Base-by-base conservation (phyloP, 2,113 vertebrate genomes). In the Elephas maximus region DNA sequence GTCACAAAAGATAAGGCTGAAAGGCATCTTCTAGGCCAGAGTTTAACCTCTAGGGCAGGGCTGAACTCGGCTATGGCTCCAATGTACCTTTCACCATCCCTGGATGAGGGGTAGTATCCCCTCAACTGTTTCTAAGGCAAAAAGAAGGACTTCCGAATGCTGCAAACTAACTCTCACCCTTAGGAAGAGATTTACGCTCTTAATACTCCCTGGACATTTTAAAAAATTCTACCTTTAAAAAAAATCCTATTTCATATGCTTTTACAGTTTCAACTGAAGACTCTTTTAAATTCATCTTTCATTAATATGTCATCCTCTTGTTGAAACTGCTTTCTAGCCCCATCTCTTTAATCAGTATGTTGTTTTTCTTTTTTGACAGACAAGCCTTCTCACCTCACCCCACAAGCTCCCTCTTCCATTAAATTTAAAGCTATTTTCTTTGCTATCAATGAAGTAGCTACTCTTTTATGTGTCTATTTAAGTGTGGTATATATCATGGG, bases 21-120 rank as follows among this genome's bases (percentile, higher is more conserved):
- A 85, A 81, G 85, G 23, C 51, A 90, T 95, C 94, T 96, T 92
- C 87, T 82, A 95, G 93, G 96, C 91, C 95, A 71, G 69, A 93
- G 78, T 81, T 86, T 92, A 94, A 92, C 85, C 76, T 67, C 93
- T 92, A 57, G 10, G 77, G n/a, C 23, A 24, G 51, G 21, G 23
- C 12, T 78, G 71, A 48, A 53, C 51, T 83, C 92, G 53, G 53
- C 53, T 17, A 12, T 57, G 67, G 63, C 69, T 48, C 73, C 33
- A 0, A 4, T 1, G 21, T 30, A 12, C 21, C 20, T 2, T 2
- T 5, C 23, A 6, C n/a, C 7, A 48, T 8, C 24, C 44, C 41
- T 14, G 7, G 1, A 6, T 20, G 21, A 65, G 8, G 37, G 8
- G 30, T 4, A 67, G 51, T 5, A 9, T 17, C 45, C 28, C 28